Evolutionary conservation across 1,140 invertebrate species (phyloP).

Genomic region (Pectinophora gossypiella): DNA sequence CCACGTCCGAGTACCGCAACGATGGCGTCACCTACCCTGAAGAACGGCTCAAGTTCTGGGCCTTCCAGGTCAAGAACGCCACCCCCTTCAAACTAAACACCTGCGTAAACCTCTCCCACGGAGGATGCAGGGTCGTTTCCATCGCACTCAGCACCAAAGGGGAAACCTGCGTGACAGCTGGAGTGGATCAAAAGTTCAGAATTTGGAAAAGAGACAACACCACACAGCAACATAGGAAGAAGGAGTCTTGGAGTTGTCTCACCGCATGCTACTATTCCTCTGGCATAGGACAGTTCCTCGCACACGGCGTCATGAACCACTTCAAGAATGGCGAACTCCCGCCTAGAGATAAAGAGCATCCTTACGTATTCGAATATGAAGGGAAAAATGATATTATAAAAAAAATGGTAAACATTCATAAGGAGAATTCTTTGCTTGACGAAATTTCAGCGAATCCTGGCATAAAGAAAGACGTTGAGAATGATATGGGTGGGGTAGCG

Average conservation of each 20-base stretch:
- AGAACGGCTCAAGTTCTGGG: conserved; percentile 64
- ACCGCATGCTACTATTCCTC: conserved; percentile 67
- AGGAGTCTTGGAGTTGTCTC: conserved; percentile 39
- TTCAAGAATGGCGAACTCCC: conserved; percentile 35
- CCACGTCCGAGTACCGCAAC: conserved; percentile 63
- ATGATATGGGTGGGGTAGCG: conserved; percentile 55
- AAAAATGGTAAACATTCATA: conserved; percentile 52
- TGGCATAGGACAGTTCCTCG: conserved; percentile 39
- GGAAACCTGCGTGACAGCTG: conserved; percentile 56
- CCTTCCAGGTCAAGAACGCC: conserved; percentile 22
- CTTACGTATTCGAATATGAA: conserved; percentile 31
- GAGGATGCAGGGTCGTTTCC: conserved; percentile 54
- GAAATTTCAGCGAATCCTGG: conserved; percentile 7
- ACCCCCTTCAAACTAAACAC: conserved; percentile 54
- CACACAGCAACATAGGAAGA: conserved; percentile 22
- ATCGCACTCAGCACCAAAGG: conserved; percentile 48
- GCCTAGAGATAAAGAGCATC: conserved; percentile 16
- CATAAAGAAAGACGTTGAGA: conserved; percentile 20
- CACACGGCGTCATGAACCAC: conserved; percentile 41
- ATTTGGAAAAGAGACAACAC: conserved; percentile 50
- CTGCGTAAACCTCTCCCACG: conserved; percentile 58
- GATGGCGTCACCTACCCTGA: conserved; percentile 57
- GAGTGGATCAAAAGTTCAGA: conserved; percentile 56
- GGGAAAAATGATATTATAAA: conserved; percentile 40
- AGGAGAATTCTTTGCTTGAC: conserved; percentile 24